A percentile compares a stretch with the other conserved stretches of the same genome.
These are phyloP conservation scores for Malurus elegans DNA, from an alignment of 2,113 vertebrate species.

Conservation along the genomic window DNA sequence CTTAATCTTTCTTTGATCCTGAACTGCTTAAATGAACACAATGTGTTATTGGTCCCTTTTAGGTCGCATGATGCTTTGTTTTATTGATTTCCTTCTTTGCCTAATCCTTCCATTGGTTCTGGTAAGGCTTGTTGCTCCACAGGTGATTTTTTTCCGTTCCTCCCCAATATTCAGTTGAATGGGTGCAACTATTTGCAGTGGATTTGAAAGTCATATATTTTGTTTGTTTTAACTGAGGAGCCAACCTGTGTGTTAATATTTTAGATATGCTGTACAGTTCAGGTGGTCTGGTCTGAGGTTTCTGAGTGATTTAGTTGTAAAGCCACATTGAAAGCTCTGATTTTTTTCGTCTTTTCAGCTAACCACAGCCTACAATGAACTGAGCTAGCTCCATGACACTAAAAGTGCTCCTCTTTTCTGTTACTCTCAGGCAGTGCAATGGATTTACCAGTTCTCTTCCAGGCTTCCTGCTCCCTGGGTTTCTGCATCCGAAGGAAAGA, in stretches of 20 bases:
- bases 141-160: slow-evolving; percentile 3
- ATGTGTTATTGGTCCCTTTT: background rate
- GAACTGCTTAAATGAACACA: background rate
- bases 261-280: background rate
- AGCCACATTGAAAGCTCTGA: slow-evolving; percentile 21
- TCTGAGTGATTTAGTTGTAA: background rate
- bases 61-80: slow-evolving; percentile 4
- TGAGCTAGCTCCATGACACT: background rate
- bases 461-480: slow-evolving; percentile 37
- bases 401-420: slow-evolving; percentile 54
- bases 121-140: slow-evolving; percentile 43
- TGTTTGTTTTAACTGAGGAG: background rate
- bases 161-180: background rate
- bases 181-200: slow-evolving; percentile 2
- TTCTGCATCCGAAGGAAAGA: background rate
- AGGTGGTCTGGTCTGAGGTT: background rate
- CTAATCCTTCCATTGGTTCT: slow-evolving; percentile 13
- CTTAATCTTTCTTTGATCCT: background rate
- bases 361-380: background rate
- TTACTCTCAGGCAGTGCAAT: slow-evolving; percentile 48
- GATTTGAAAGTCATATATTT: background rate
- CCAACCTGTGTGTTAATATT: background rate
- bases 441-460: slow-evolving; percentile 68
- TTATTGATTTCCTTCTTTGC: slow-evolving; percentile 28
- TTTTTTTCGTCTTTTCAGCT: slow-evolving; percentile 48